Percentiles rank a stretch among this genome's conserved stretches.
These are phyloP conservation scores for Asarcornis scutulata DNA, from an alignment of 2,113 vertebrate genomes.

Conservation along the genomic window DNA sequence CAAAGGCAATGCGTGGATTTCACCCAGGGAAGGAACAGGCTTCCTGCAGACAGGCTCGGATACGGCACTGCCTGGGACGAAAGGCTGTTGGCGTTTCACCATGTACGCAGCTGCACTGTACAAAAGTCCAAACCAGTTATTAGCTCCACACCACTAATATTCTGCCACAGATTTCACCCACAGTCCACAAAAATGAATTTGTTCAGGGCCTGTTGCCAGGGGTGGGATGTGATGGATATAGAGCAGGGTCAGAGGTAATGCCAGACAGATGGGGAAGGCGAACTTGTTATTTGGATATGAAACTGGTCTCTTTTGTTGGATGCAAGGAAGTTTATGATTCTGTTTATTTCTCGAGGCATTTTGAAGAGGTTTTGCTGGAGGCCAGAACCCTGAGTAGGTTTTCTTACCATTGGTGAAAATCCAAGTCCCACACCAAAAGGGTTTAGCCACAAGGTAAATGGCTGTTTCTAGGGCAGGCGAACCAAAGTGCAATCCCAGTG, in stretches of 20 bases:
- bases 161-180: constrained; percentile 12
- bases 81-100: neutral
- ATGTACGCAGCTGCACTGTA: neutral
- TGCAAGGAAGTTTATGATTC: neutral
- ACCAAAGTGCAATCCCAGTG: neutral
- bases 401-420: constrained; percentile 10
- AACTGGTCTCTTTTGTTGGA: neutral
- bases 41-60: neutral
- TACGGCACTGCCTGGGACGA: accelerated
- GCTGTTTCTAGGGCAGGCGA: neutral
- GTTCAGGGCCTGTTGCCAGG: neutral
- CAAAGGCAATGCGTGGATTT: neutral
- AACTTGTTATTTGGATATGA: neutral
- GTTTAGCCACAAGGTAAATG: neutral
- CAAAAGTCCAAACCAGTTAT: neutral
- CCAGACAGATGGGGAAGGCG: neutral
- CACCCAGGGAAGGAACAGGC: neutral
- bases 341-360: constrained; percentile 16
- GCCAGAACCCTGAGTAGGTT: neutral
- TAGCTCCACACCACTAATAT: neutral
- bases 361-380: neutral
- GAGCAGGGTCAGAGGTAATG: neutral
- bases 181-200: constrained; percentile 3
- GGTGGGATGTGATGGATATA: neutral
- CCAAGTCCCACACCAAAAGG: neutral